Base-by-base conservation (phyloP, 2,888 invertebrate species). In the Eulithis prunata region DNA sequence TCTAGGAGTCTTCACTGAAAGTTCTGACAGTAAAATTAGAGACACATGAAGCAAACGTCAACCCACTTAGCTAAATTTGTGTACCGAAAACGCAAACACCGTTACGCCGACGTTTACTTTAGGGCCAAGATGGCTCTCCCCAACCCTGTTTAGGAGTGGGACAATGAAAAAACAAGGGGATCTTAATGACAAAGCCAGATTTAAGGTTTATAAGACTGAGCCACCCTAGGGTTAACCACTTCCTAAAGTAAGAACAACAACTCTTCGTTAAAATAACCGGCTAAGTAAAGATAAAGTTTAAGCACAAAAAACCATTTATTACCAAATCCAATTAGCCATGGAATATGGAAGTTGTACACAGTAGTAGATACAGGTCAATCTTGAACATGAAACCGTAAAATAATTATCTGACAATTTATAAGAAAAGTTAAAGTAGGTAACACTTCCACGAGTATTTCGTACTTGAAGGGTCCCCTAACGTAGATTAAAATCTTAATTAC, bases 401-500 rank as follows among this genome's bases (percentile, higher is more conserved):
- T 82, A 82, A 85, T 87, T 84, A 88, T 87, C 85, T 81, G 73
- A 79, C 78, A 70, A 74, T 79, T 91, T 90, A 91, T 86, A 86
- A 76, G 74, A 63, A 83, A 91, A 91, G 81, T 90, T 91, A 72
- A 77, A 83, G 82, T 81, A 79, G 52, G 53, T 52, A 52, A 53
- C 13, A 6, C 47, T 14, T 47, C 62, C 58, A 78, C 81, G 82
- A 81, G 79, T 83, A 85, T 86, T 86, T 84, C 81, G 80, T 82
- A 77, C 83, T 83, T 75, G 78, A 77, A 78, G 77, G 73, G 80
- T 77, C 78, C 81, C 78, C 77, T 74, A 71, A 70, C 78, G 78
- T 72, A 85, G 89, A 91, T 91, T 89, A 87, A 87, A 89, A 90
- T 90, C 88, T 90, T 89, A 90, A 91, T 90, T 87, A 86, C 84